A percentile compares a stretch with the other conserved stretches of the same genome.
phyloP scores from a whole-genome alignment of 2,797 vertebrate species.

The Mus minutoides region DNA sequence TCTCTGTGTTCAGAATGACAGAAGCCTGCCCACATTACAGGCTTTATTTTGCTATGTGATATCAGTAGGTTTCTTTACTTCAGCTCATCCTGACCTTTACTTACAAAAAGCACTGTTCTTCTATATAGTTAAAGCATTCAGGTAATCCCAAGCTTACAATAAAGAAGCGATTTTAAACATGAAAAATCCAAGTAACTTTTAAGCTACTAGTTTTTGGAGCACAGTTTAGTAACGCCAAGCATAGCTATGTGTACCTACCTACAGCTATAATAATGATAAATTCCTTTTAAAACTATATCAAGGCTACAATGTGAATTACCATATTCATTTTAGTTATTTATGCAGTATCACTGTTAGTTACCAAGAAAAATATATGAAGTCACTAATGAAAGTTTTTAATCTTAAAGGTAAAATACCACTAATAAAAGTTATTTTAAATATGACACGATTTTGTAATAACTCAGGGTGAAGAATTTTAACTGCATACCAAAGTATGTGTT shows the following conservation, averaged over 20 bases:
- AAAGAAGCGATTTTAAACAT: neutral
- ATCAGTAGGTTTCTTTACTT: neutral
- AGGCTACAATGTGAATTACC: constrained; percentile 16
- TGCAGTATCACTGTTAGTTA: neutral
- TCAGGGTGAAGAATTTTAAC: constrained; percentile 50
- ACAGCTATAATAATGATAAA: neutral
- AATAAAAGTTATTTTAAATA: constrained; percentile 33
- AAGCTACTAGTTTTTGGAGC: constrained; percentile 7
- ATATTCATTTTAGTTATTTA: constrained; percentile 7
- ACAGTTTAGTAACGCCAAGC: constrained; percentile 29
- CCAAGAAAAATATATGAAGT: constrained; percentile 5
- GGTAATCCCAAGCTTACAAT: neutral
- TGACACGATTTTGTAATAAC: constrained; percentile 21
- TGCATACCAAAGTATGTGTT: neutral
- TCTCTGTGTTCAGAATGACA: neutral
- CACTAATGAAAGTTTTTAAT: neutral
- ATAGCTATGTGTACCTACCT: neutral
- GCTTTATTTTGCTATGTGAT: neutral
- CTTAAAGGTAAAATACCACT: neutral
- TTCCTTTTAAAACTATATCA: neutral
- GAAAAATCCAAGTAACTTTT: neutral
- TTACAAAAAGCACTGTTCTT: neutral
- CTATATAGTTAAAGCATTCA: neutral
- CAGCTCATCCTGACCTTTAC: constrained; percentile 21
- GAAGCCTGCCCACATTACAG: neutral